Base-by-base conservation (phyloP, 2,113 vertebrate genomes). In the Sceloporus undulatus region DNA sequence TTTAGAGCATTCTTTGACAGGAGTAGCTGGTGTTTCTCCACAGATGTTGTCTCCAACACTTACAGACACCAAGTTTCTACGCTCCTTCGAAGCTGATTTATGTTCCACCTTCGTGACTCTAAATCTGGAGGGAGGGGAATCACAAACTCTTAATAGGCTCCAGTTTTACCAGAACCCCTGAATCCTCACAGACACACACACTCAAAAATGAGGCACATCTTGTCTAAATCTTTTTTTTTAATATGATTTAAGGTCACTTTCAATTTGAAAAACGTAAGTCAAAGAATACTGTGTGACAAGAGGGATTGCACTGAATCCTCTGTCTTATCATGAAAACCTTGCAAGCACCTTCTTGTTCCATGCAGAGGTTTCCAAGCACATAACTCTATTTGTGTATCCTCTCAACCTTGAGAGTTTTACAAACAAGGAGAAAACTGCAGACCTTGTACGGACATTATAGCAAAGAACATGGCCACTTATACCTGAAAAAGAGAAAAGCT, bases 51-150 rank as follows among this genome's bases (percentile, higher is more conserved):
- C 96, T 0, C 90, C 54, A 0, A 96, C 96, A 0, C 86, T 87
- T 4, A 96, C 91, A 0, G 96, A 97, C 95, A 97, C 95, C 94
- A 99, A 91, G 40, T 96, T 97, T 71, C 98, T 97, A 89, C 98
- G 94, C 27, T 98, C 98, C 88, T 97, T 97, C 48, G 95, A 75
- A 84, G 95, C 96, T 0, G 95, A 75, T 84, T 97, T 98, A 74
- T 96, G 96, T 83, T 99, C 99, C 91, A 97, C 98, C 95, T 99
- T 99, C 0, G 98, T 99, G 84, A 99, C 99, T 54, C 98, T 97
- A 93, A 99, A 99, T 93, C 99, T 99, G 91, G 65, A 73, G 5
- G 9, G 19, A 0, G 0, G 29, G 25, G 0, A 89, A 76, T 85
- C 74, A 71, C 27, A 9, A 40, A 87, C 5, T 34, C 52, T 77